Evolutionary conservation across 2,797 vertebrate genomes (phyloP).

Genomic region (Tokudaia muenninki): DNA sequence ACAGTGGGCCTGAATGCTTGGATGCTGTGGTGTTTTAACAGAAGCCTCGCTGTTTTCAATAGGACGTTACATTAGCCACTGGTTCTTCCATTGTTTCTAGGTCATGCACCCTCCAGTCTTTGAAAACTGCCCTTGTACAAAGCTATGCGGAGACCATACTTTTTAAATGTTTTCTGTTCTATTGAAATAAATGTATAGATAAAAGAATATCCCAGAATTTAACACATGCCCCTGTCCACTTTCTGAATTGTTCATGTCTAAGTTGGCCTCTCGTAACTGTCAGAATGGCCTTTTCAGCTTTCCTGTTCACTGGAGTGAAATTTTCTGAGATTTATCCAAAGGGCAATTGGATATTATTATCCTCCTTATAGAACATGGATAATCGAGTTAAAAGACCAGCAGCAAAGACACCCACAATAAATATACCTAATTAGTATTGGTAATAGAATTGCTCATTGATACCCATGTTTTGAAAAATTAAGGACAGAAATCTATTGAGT

Average conservation of each 20-base stretch:
- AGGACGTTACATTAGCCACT: not conserved
- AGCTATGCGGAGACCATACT: not conserved
- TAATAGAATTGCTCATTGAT: not conserved
- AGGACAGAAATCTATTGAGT: not conserved
- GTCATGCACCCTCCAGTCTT: not conserved
- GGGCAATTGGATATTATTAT: not conserved
- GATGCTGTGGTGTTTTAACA: not conserved
- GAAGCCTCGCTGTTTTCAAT: not conserved
- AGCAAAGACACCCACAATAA: constrained; percentile 1
- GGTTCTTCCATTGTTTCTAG: not conserved
- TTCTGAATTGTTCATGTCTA: not conserved
- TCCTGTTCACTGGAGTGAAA: constrained; percentile 9
- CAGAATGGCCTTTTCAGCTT: not conserved
- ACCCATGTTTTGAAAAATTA: not conserved
- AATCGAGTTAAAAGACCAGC: not conserved
- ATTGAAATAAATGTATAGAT: not conserved
- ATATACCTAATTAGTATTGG: not conserved
- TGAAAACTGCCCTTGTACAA: not conserved
- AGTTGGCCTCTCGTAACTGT: not conserved
- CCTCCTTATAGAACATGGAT: not conserved
- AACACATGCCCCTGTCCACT: not conserved
- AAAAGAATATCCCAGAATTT: constrained; percentile 27
- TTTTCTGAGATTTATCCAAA: not conserved
- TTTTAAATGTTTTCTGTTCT: not conserved
- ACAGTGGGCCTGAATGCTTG: not conserved